phyloP scores from a whole-genome alignment of 2,113 vertebrate species.

The Ciconia maguari region DNA sequence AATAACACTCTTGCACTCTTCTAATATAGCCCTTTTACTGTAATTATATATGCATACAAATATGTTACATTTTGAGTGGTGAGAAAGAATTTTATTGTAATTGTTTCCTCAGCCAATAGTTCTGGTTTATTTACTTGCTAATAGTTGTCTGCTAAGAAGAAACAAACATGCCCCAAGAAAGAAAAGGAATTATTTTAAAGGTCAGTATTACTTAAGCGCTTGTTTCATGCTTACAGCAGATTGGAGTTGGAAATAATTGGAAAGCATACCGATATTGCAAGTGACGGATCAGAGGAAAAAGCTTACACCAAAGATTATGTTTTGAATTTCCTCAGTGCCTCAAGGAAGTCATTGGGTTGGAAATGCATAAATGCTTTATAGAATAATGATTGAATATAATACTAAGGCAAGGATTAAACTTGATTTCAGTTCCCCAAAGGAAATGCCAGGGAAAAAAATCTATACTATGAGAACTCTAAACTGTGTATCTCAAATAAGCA shows the following conservation, averaged over 20 bases:
- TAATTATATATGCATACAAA: not conserved
- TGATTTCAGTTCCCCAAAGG: not conserved
- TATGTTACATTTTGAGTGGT: not conserved
- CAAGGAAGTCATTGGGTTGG: not conserved
- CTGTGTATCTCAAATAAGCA: not conserved
- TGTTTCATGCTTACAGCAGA: not conserved
- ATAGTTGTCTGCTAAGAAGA: not conserved
- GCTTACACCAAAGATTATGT: not conserved
- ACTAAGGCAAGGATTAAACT: not conserved
- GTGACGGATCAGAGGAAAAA: not conserved
- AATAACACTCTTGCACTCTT: not conserved
- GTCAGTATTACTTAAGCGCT: not conserved
- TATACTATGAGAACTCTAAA: not conserved
- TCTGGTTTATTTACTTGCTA: not conserved
- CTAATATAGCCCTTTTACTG: not conserved
- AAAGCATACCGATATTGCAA: not conserved
- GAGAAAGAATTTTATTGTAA: not conserved
- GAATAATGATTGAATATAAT: not conserved
- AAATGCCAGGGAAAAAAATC: not conserved
- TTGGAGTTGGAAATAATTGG: not conserved
- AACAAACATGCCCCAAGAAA: not conserved
- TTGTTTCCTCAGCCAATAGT: not conserved
- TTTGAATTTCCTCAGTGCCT: not conserved
- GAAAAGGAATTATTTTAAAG: slow-evolving; percentile 28
- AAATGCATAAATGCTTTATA: not conserved